These are phyloP conservation scores for Cavia porcellus DNA, from an alignment of 2,113 vertebrate genomes.

Conservation along the genomic window DNA sequence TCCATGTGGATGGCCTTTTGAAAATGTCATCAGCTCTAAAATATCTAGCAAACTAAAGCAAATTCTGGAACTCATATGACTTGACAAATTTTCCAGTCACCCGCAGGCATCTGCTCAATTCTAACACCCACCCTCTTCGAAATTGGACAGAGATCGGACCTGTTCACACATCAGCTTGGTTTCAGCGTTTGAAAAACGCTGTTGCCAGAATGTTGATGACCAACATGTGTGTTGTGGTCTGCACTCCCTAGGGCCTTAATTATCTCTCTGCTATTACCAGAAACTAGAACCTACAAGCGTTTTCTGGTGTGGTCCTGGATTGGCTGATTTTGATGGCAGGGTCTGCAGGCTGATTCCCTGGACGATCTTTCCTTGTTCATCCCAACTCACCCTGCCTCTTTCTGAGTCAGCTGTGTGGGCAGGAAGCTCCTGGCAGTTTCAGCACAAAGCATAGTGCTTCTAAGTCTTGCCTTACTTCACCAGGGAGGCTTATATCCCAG, in stretches of 20 bases:
- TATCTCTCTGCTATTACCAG: background rate
- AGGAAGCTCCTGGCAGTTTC: background rate
- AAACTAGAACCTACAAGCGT: background rate
- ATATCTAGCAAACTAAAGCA: slow-evolving; percentile 31
- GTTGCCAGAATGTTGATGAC: background rate
- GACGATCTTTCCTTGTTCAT: background rate
- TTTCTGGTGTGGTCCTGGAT: accelerated
- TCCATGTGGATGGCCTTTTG: slow-evolving; percentile 20
- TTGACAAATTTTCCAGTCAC: slow-evolving; percentile 13
- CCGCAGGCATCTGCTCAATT: background rate
- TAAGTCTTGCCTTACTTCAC: background rate
- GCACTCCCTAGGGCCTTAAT: background rate
- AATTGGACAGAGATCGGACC: background rate
- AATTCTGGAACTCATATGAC: background rate
- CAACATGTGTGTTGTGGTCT: background rate
- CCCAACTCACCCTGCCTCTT: background rate
- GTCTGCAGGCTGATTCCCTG: background rate
- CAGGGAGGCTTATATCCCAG: slow-evolving; percentile 7
- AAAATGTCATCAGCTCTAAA: slow-evolving; percentile 63
- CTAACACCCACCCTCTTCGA: background rate
- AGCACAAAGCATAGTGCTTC: background rate
- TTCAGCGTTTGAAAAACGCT: background rate
- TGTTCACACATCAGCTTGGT: slow-evolving; percentile 58
- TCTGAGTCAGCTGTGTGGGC: background rate
- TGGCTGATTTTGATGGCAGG: background rate